phyloP scores from a whole-genome alignment of 2,113 vertebrate species.

The Scalopus aquaticus region DNA sequence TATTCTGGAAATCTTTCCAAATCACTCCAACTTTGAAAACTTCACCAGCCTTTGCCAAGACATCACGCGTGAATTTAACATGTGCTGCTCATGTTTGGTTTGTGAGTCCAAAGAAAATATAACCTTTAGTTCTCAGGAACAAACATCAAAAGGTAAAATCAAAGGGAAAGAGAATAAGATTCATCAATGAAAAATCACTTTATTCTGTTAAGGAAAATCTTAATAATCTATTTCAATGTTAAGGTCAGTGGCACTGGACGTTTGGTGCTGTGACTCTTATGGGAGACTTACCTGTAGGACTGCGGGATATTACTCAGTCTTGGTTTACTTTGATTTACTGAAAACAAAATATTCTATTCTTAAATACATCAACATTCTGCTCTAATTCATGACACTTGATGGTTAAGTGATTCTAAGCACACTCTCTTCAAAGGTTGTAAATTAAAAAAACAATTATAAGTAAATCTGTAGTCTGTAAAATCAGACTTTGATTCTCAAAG shows the following conservation, averaged over 20 bases:
- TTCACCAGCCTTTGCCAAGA: slow-evolving; percentile 63
- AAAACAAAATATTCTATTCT: slow-evolving; percentile 2
- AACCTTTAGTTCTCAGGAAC: slow-evolving; percentile 59
- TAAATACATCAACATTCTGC: slow-evolving; percentile 26
- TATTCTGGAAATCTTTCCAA: slow-evolving; percentile 72
- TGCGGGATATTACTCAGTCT: background rate
- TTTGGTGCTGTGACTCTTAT: background rate
- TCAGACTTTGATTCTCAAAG: background rate
- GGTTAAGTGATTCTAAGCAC: background rate
- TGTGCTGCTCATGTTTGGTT: slow-evolving; percentile 11
- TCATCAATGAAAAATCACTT: background rate
- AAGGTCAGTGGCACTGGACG: background rate
- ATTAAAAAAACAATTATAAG: background rate
- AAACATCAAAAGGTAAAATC: slow-evolving; percentile 62
- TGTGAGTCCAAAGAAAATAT: slow-evolving; percentile 65
- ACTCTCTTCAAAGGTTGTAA: background rate
- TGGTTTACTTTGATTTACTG: slow-evolving; percentile 2
- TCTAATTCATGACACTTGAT: background rate
- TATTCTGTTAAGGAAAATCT: background rate
- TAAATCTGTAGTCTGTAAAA: background rate
- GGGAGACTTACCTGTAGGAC: background rate
- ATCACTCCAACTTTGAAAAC: slow-evolving; percentile 72
- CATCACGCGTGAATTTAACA: slow-evolving; percentile 24
- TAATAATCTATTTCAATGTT: background rate
- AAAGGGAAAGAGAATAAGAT: slow-evolving; percentile 62